A percentile compares a stretch with the other conserved stretches of the same genome.
These are phyloP conservation scores for Pelodytes ibericus DNA, from an alignment of 2,797 vertebrate species.

Conservation along the genomic window DNA sequence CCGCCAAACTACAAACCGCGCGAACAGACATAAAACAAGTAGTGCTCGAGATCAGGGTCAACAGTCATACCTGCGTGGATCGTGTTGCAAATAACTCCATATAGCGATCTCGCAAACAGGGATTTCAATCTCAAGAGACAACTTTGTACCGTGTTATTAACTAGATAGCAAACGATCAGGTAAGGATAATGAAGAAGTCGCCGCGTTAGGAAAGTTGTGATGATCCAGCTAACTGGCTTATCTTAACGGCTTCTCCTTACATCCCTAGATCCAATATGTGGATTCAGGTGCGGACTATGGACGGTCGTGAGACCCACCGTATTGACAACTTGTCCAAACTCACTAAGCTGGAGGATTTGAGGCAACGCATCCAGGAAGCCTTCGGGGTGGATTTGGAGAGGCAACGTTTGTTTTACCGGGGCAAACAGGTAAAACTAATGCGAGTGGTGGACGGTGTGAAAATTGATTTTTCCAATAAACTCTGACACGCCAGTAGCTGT, in stretches of 20 bases:
- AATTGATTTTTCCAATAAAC: too few relatives aligned
- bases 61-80: neutral
- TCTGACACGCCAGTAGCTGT: too few relatives aligned
- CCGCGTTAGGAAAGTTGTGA: too few relatives aligned
- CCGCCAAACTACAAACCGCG: conserved; percentile 34
- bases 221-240: neutral
- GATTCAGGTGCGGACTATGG: conserved; percentile 99
- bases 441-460: too few relatives aligned
- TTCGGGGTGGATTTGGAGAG: conserved; percentile 86
- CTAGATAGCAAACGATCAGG: neutral
- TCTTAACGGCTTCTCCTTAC: neutral
- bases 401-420: conserved; percentile 92
- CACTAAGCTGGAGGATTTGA: conserved; percentile 92
- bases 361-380: conserved; percentile 82
- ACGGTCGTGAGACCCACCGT: conserved; percentile 88
- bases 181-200: too few relatives aligned
- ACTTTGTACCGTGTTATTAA: neutral
- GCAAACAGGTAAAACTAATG: conserved; percentile 96
- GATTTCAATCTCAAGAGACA: too few relatives aligned
- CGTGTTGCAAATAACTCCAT: neutral
- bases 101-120: neutral
- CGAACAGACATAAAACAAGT: neutral
- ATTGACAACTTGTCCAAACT: conserved; percentile 93
- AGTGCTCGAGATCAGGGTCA: neutral
- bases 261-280: conserved; percentile 81